phyloP scores from a whole-genome alignment of 2,113 vertebrate genomes.

The Indicator indicator region DNA sequence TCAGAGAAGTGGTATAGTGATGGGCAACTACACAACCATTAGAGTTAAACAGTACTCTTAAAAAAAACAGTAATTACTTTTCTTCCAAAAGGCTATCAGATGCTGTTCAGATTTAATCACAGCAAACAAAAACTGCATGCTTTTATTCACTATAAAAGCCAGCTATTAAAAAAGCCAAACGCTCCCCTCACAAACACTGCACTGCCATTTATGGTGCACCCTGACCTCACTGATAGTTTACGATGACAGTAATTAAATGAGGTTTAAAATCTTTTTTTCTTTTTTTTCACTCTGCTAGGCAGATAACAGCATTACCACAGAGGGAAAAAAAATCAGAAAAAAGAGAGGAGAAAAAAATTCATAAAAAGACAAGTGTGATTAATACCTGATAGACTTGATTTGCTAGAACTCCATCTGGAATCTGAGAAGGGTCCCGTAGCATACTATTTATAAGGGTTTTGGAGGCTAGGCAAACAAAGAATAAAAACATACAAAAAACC shows the following conservation, averaged over 20 bases:
- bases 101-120: slow-evolving; percentile 73
- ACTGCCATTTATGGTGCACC: slow-evolving; percentile 76
- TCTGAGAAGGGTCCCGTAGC: slow-evolving; percentile 93
- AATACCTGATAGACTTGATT: slow-evolving; percentile 94
- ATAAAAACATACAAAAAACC: slow-evolving; percentile 22
- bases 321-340: not conserved
- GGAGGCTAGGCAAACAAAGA: slow-evolving; percentile 80
- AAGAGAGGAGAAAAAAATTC: not conserved
- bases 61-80: slow-evolving; percentile 75
- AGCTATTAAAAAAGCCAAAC: slow-evolving; percentile 81
- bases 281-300: slow-evolving; percentile 54
- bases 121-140: slow-evolving; percentile 78
- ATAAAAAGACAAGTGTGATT: slow-evolving; percentile 71
- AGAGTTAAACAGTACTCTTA: slow-evolving; percentile 63
- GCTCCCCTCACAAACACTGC: slow-evolving; percentile 76
- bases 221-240: slow-evolving; percentile 82
- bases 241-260: slow-evolving; percentile 85
- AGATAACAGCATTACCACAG: slow-evolving; percentile 72
- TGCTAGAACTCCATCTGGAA: slow-evolving; percentile 90
- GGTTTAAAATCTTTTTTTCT: slow-evolving; percentile 77
- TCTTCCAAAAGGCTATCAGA: slow-evolving; percentile 67
- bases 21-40: slow-evolving; percentile 53
- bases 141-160: slow-evolving; percentile 77
- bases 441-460: slow-evolving; percentile 92
- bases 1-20: slow-evolving; percentile 56